Percentiles rank a stretch among this genome's conserved stretches.
phyloP scores from a whole-genome alignment of 2,113 vertebrate genomes.

The Cottus gobio region DNA sequence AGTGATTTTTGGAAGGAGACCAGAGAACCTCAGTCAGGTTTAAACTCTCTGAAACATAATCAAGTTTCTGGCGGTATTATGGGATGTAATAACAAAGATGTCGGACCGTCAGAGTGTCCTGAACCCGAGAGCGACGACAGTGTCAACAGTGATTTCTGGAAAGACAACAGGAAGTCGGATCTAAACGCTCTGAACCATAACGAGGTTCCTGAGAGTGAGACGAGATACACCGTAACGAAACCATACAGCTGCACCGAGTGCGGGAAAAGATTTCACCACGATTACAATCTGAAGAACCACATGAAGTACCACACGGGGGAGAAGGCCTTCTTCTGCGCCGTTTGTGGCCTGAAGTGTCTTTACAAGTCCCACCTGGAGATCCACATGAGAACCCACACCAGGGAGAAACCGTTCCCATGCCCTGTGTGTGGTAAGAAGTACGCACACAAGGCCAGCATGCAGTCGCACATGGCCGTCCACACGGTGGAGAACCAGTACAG shows the following conservation, averaged over 20 bases:
- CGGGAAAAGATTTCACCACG: not conserved
- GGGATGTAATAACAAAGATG: not conserved
- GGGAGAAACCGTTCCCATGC: slow-evolving; percentile 9
- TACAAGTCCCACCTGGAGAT: slow-evolving; percentile 13
- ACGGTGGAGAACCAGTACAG: not conserved
- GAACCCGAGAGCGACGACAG: not conserved
- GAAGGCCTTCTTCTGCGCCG: not conserved
- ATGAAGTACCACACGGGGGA: not conserved
- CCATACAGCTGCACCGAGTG: slow-evolving; percentile 4
- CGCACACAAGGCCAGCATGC: slow-evolving; percentile 32
- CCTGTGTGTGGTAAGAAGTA: slow-evolving; percentile 16
- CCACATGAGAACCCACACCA: slow-evolving; percentile 18
- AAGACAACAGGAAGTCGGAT: not conserved
- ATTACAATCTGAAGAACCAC: not conserved
- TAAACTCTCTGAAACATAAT: not conserved
- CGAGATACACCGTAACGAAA: not conserved
- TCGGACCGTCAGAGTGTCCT: not conserved
- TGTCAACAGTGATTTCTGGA: slow-evolving; percentile 32
- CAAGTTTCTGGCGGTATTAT: not conserved
- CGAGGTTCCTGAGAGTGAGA: not conserved
- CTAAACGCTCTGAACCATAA: not conserved
- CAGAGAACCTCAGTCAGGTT: not conserved
- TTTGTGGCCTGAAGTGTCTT: not conserved
- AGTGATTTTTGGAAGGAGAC: slow-evolving; percentile 17
- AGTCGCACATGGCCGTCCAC: slow-evolving; percentile 18